These are phyloP conservation scores for Hirtodrosophila duncani DNA, from an alignment of 2,888 invertebrate genomes.

Conservation along the genomic window DNA sequence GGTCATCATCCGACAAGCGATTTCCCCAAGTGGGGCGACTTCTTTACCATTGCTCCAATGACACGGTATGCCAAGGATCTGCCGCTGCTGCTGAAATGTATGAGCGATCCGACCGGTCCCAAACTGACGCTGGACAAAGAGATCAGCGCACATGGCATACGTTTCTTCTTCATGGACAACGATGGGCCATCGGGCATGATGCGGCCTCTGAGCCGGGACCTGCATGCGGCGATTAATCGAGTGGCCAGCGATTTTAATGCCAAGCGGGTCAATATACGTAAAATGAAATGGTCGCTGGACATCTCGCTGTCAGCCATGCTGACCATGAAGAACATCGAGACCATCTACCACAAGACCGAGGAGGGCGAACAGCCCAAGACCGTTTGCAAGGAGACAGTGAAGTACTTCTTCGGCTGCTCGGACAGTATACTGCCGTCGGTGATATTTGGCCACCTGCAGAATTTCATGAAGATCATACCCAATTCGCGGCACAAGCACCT, in stretches of 20 bases:
- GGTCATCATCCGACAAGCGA: conserved; percentile 85
- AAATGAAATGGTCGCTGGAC: conserved; percentile 83
- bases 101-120: conserved; percentile 80
- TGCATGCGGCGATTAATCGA: conserved; percentile 76
- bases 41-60: conserved; percentile 91
- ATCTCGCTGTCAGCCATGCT: conserved; percentile 81
- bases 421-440: conserved; percentile 81
- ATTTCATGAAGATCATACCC: conserved; percentile 81
- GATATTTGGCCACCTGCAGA: conserved; percentile 81
- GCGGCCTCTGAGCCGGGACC: conserved; percentile 75
- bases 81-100: conserved; percentile 84
- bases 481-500: conserved; percentile 80
- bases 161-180: conserved; percentile 89
- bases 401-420: conserved; percentile 78
- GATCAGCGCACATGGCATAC: conserved; percentile 81
- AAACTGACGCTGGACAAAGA: conserved; percentile 79
- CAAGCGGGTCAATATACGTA: conserved; percentile 81
- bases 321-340: conserved; percentile 82
- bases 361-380: conserved; percentile 82
- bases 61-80: conserved; percentile 92
- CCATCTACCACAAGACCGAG: conserved; percentile 83
- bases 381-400: conserved; percentile 83
- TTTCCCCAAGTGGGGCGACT: conserved; percentile 82
- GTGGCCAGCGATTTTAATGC: conserved; percentile 78
- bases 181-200: conserved; percentile 84